Evolutionary conservation across 2,797 vertebrate genomes (phyloP), one percentile per base, ranked within the genome.

Genomic region (Syngnathus rostellatus): DNA sequence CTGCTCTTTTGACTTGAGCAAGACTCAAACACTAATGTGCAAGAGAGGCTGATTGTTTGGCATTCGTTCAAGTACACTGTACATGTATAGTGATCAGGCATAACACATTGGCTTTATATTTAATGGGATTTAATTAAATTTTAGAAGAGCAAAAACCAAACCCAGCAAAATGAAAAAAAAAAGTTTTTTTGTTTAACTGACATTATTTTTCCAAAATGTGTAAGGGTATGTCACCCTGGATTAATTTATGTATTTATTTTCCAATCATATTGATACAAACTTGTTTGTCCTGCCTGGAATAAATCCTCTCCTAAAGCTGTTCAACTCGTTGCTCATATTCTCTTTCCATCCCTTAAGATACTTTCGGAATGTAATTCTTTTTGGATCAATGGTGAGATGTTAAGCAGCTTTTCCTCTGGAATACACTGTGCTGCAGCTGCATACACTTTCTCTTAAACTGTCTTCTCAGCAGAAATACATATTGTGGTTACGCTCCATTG

Each of bases 1-100:
- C 70, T 72, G 65, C 75, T 72, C 78, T 85, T 62, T 69, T 77
- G 81, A 65, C 65, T 65, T 78, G 64, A 64, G 66, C 51, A 71
- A 51, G 41, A 76, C 64, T 73, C 40, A 50, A 45, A 77, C 65
- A 73, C 37, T 23, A 68, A 70, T 71, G 45, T 38, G 8, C 25
- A 74, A 71, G 41, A 43, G 39, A 21, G 1, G 31, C 2, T 14
- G 40, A n/a, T 45, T 62, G 59, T 62, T 25, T 6, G 21, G 11
- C 6, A 40, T 62, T 62, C 7, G 14, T 23, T 62, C 21, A 25
- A 43, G 8, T 45, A 7, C 17, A 31, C 40, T 45, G 21, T 14
- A 23, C 23, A 43, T 4, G 7, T 8, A 8, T 57, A 16, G 14
- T 5, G 14, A 46, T 12, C 11, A 46, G 14, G 14, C 12, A 46